Base-by-base conservation (phyloP, 1,140 invertebrate genomes). In the Akabosia matsudoensis region DNA sequence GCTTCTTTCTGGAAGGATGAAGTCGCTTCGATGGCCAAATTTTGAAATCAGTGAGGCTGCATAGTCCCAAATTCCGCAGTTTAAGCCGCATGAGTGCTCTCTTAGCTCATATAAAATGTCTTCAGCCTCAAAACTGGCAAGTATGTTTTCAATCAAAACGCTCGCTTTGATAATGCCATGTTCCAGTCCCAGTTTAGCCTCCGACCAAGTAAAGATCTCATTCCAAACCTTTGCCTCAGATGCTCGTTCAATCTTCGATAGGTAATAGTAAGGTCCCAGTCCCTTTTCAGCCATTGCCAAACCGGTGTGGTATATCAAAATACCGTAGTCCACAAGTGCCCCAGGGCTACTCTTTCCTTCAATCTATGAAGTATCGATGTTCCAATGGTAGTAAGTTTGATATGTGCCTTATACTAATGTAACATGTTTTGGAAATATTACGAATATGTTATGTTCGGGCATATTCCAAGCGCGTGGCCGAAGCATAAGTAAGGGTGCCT, bases 31-130 rank as follows among this genome's bases (percentile, higher is more conserved):
- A 74, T 87, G 82, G 56, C 89, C 89, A 85, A 90, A 90, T 84
- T 90, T 90, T 31, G 87, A 86, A 78, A 92, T 90, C 75, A 91
- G 90, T 7, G 90, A 91, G 4, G 90, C 90, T 76, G 89, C 88
- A 82, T 92, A 92, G 83, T 92, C 91, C 91, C 91, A 92, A 78
- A 91, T 91, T 3, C 91, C 91, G 85, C 90, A 92, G 81, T 92
- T 92, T 0, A 92, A 84, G 24, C 91, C 91, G 31, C 91, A 83
- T 22, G 90, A 90, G 85, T 92, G 89, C 45, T 91, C 88, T 78
- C 84, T 86, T 24, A 92, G 82, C 51, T 88, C 88, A 83, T 87
- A 91, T 24, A 92, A 85, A 77, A 92, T 92, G 81, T 90, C 88
- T 51, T 92, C 89, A 85, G 91, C 87, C 84, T 91, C 88, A 86